Conservation (phyloP, 1,140 invertebrate genomes). For the Drosophila chauvacae region DNA sequence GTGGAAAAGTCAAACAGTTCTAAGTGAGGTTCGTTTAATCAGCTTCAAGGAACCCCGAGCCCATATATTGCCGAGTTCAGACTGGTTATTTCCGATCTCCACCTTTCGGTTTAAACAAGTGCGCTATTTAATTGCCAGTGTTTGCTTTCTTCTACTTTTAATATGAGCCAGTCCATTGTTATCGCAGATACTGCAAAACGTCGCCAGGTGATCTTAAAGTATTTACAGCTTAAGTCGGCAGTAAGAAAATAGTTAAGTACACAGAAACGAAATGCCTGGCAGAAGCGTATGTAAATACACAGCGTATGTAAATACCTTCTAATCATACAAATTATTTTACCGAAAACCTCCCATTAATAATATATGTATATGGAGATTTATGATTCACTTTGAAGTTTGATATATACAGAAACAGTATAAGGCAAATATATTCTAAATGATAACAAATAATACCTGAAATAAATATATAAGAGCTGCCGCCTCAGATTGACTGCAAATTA, state of each 20-base stretch:
- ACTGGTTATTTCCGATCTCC: constrained; percentile 26
- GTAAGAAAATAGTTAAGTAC: constrained; percentile 26
- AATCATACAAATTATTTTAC: neutral
- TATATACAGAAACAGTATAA: too few species aligned
- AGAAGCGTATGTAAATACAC: constrained; percentile 34
- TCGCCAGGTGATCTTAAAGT: constrained; percentile 50
- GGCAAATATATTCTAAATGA: too few species aligned
- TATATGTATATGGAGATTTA: neutral
- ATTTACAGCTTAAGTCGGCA: constrained; percentile 29
- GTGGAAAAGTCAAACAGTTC: neutral
- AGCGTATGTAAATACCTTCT: constrained; percentile 18
- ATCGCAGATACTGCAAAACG: constrained; percentile 27
- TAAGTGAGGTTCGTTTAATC: constrained; percentile 5
- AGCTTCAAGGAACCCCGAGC: neutral
- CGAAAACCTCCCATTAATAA: neutral
- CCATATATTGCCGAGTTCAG: constrained; percentile 23
- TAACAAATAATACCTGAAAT: constrained; percentile 6
- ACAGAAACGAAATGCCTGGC: constrained; percentile 14
- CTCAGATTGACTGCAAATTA: constrained; percentile 30
- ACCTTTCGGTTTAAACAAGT: constrained; percentile 46
- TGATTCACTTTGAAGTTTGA: neutral
- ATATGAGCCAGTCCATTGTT: constrained; percentile 27
- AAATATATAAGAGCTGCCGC: neutral
- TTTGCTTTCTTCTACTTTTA: constrained; percentile 26
- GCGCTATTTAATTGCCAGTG: constrained; percentile 19